Conservation (phyloP, 2,888 invertebrate genomes). For the Rhorus exstirpatorius region DNA sequence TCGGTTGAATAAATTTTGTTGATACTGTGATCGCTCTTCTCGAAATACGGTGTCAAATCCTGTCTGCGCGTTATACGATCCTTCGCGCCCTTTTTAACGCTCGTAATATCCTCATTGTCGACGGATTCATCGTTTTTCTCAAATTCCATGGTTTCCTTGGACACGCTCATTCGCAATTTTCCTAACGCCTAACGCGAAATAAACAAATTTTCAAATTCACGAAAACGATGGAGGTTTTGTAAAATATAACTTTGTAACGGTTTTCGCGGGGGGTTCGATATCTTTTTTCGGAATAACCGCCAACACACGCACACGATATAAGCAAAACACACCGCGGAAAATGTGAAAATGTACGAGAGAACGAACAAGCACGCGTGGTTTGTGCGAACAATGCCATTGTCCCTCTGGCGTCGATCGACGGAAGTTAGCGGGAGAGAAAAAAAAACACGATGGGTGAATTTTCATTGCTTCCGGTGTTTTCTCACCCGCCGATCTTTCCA, state of each 20-base stretch:
- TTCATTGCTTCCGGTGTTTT: slow-evolving; percentile 3
- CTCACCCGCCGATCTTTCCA: not conserved
- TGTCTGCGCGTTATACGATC: slow-evolving; percentile 65
- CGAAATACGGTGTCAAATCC: slow-evolving; percentile 75
- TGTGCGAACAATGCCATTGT: not conserved
- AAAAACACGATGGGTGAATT: slow-evolving; percentile 10
- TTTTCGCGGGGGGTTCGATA: too few species aligned
- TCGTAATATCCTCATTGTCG: slow-evolving; percentile 26
- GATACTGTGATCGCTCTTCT: slow-evolving; percentile 75
- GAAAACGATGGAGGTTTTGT: too few species aligned
- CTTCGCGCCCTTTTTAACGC: slow-evolving; percentile 8
- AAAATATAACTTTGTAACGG: too few species aligned
- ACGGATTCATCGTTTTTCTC: slow-evolving; percentile 10
- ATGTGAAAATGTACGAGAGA: not conserved
- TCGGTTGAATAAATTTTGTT: slow-evolving; percentile 76
- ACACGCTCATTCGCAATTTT: slow-evolving; percentile 40
- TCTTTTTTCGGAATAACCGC: slow-evolving; percentile 65
- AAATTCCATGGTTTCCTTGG: slow-evolving; percentile 33
- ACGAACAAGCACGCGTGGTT: not conserved
- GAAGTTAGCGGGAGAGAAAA: too few species aligned
- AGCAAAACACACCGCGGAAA: not conserved
- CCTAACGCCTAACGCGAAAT: too few species aligned
- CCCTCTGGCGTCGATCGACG: not conserved
- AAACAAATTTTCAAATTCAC: not conserved
- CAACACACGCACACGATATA: too few species aligned